Conservation (phyloP, 2,797 vertebrate species). For the Melanotaenia boesemani region DNA sequence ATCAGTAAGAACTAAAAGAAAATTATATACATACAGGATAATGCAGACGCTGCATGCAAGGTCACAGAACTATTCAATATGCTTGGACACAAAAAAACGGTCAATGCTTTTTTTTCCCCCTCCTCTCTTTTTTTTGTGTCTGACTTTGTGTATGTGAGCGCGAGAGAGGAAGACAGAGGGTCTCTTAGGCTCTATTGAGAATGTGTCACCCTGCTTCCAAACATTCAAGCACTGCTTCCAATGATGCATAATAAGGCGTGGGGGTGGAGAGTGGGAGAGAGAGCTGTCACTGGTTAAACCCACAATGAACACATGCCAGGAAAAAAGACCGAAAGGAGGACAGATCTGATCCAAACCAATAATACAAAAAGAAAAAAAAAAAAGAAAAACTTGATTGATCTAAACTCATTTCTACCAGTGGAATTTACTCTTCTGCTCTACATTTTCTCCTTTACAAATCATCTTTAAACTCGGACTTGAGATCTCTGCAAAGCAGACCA, state of each 20-base stretch:
- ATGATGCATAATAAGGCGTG: constrained; percentile 45
- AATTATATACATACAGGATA: constrained; percentile 1
- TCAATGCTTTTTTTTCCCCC: constrained; percentile 2
- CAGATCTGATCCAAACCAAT: constrained; percentile 18
- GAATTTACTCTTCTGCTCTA: background rate
- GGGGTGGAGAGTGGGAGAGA: constrained; percentile 34
- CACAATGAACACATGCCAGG: constrained; percentile 33
- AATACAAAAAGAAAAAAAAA: too few species aligned
- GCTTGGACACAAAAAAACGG: constrained; percentile 20
- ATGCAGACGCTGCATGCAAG: constrained; percentile 52
- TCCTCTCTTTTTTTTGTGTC: constrained; percentile 9
- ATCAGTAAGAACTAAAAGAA: background rate
- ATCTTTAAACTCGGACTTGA: constrained; percentile 24
- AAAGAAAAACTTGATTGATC: background rate
- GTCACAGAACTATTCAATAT: constrained; percentile 45
- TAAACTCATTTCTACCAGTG: background rate
- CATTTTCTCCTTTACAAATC: background rate
- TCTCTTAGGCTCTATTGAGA: constrained; percentile 58
- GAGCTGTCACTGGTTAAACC: constrained; percentile 38
- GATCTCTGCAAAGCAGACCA: constrained; percentile 21
- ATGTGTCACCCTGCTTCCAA: constrained; percentile 63
- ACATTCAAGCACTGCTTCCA: constrained; percentile 55
- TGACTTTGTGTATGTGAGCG: constrained; percentile 9
- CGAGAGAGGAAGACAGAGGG: constrained; percentile 22
- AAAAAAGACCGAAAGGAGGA: constrained; percentile 18